Conservation (phyloP, 2,113 vertebrate species). For the Telmatochromis brachygnathus region DNA sequence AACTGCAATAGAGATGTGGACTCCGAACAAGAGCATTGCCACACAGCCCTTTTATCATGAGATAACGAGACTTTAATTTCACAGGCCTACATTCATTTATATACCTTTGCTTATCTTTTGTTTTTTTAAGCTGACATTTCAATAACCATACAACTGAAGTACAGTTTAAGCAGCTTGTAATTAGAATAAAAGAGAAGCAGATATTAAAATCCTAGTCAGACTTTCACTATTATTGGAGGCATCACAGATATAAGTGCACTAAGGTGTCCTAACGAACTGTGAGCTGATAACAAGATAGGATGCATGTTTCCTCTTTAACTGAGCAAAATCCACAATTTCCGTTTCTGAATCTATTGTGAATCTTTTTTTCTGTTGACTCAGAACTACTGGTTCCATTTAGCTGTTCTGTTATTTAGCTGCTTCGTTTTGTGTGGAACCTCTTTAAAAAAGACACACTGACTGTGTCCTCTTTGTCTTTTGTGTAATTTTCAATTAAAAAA, state of each 20-base stretch:
- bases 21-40: rapidly evolving
- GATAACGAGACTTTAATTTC: background rate
- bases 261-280: background rate
- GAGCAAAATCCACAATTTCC: background rate
- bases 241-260: background rate
- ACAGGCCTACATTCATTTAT: background rate
- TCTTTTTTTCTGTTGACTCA: background rate
- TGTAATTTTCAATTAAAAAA: background rate
- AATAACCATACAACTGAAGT: background rate
- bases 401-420: rapidly evolving
- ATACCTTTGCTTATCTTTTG: background rate
- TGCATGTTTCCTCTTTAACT: background rate
- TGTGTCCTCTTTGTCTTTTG: background rate
- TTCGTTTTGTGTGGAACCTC: background rate
- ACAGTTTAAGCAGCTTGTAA: background rate
- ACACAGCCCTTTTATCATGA: rapidly evolving
- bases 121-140: background rate
- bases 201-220: background rate
- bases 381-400: background rate
- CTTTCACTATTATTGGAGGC: background rate
- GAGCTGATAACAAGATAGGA: background rate
- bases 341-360: background rate
- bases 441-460: background rate
- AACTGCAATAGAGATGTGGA: background rate
- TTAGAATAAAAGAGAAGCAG: background rate